Base-by-base conservation (phyloP, 2,797 vertebrate species). In the Liparis tanakae region DNA sequence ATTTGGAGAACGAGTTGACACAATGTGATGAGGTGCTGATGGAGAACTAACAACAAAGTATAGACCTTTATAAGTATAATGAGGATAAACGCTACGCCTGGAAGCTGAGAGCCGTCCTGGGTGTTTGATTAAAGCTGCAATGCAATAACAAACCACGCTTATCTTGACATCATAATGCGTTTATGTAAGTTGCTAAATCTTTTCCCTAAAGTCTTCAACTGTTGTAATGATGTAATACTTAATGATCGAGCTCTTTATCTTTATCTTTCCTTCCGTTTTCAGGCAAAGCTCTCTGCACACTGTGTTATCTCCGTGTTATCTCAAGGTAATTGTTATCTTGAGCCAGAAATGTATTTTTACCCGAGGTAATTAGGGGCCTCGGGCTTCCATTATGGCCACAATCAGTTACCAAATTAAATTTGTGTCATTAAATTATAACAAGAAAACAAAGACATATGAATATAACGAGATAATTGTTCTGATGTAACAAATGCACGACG, bases 281-380 rank as follows among this genome's bases (percentile, higher is more conserved):
- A 7, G 25, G 2, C 2, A 4, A 30, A 68, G 50, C 33, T 53
- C 10, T 44, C 3, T 43, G 10, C 37, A 13, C 36, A 12, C 64
- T 33, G 10, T 62, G n/a, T 60, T 70, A 64, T 65, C 36, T 30
- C 20, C 37, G 15, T 55, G 44, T 61, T 67, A 61, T 43, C 56
- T 43, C n/a, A 1, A n/a, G 30, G 30, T 51, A 39, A 46, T 63
- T 70, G 34, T 79, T 51, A 59, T 67, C 56, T 50, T 36, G 2
- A 55, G 53, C 43, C 41, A 48, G 71, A 33, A 63, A 72, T 61
- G 75, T 44, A 50, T 65, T 80, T 78, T 72, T 34, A 44, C 20
- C 6, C 43, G 6, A 1, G 13, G 7, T 33, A 7, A 54, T 59
- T 54, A 41, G 39, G 44, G 54, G 44, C 68, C 55, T 81, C 39